These are phyloP conservation scores for Muscicapa comitata DNA, from an alignment of 2,797 vertebrate genomes.

Conservation along the genomic window DNA sequence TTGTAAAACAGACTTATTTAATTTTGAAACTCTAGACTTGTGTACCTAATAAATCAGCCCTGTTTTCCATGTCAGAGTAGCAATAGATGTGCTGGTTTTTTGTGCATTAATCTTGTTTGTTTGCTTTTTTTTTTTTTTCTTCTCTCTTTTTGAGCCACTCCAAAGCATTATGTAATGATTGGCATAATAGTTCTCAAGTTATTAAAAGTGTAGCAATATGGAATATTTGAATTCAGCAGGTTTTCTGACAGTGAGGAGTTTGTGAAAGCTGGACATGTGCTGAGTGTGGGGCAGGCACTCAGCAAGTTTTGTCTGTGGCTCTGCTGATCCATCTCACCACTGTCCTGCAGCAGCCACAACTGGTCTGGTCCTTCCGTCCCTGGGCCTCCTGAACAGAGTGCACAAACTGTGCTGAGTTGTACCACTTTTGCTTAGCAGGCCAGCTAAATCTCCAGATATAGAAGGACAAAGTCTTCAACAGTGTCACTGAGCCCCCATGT, in stretches of 20 bases:
- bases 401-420: background rate
- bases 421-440: background rate
- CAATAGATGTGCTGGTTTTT: background rate
- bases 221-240: background rate
- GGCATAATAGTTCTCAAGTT: background rate
- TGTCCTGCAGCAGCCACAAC: background rate
- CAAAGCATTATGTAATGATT: background rate
- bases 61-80: background rate
- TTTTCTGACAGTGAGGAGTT: background rate
- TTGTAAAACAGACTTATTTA: constrained; percentile 59
- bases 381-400: background rate
- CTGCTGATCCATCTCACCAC: background rate
- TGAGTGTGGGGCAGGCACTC: accelerated
- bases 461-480: background rate
- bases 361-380: background rate
- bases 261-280: background rate
- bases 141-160: background rate
- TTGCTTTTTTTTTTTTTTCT: background rate
- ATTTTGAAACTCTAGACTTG: constrained; percentile 49
- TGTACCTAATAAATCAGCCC: background rate
- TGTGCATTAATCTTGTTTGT: background rate
- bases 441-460: background rate
- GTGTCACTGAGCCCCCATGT: background rate
- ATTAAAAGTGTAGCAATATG: background rate
- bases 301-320: background rate